phyloP scores from a whole-genome alignment of 2,113 vertebrate species.

The Oncorhynchus gorbuscha region DNA sequence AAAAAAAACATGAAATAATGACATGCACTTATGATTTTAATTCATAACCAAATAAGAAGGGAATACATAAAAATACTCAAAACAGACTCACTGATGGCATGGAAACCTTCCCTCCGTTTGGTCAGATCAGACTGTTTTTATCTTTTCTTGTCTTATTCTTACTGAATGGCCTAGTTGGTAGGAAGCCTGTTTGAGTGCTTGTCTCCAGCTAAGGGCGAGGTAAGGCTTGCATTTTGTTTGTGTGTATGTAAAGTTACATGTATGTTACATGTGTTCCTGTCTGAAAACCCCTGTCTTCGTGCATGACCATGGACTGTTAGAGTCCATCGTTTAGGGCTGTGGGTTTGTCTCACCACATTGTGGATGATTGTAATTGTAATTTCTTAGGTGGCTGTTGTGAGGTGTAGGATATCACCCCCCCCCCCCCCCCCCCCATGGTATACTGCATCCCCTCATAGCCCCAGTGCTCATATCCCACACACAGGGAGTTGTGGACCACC shows the following conservation, averaged over 20 bases:
- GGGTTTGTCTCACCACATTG: neutral
- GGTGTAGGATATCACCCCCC: neutral
- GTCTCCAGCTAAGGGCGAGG: slow-evolving; percentile 72
- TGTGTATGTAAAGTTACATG: slow-evolving; percentile 15
- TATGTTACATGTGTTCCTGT: slow-evolving; percentile 13
- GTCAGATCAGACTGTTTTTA: slow-evolving; percentile 49
- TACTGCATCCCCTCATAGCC: neutral
- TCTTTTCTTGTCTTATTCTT: slow-evolving; percentile 42
- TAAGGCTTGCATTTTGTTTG: slow-evolving; percentile 55
- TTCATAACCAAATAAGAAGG: neutral
- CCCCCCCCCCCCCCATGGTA: too few relatives aligned
- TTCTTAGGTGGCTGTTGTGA: neutral
- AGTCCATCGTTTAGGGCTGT: slow-evolving; percentile 29
- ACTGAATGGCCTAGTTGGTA: slow-evolving; percentile 72
- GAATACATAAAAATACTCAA: neutral
- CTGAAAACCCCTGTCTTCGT: neutral
- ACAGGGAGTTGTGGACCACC: too few relatives aligned
- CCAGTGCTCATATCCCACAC: neutral
- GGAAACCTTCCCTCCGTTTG: slow-evolving; percentile 37
- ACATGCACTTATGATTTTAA: neutral
- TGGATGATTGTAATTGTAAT: slow-evolving; percentile 6
- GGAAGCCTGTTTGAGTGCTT: slow-evolving; percentile 75
- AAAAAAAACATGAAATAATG: neutral
- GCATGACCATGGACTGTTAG: slow-evolving; percentile 43
- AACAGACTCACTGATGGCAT: slow-evolving; percentile 26